Percentiles rank a stretch among this genome's conserved stretches.
Conservation (phyloP, 2,113 vertebrate genomes). For the Genyomyrus donnyi region DNA sequence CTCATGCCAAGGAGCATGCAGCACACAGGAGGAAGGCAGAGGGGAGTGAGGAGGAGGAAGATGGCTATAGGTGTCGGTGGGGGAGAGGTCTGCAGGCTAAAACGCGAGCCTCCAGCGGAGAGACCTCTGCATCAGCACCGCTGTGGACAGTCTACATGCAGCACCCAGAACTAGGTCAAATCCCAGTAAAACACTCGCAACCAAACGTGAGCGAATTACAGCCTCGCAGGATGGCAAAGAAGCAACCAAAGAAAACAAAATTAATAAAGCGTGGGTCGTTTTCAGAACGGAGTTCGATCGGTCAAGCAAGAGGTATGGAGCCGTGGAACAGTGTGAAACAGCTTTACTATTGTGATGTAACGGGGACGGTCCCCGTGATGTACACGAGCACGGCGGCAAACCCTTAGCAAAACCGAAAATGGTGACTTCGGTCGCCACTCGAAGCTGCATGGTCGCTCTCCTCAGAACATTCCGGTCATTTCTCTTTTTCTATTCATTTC, state of each 20-base stretch:
- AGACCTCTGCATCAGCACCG: not conserved
- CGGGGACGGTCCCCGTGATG: not conserved
- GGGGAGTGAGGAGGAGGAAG: conserved; percentile 17
- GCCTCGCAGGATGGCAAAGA: not conserved
- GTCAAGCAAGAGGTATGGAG: not conserved
- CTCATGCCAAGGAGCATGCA: conserved; percentile 65
- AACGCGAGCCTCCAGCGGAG: not conserved
- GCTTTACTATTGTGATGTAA: not conserved
- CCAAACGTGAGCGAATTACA: not conserved
- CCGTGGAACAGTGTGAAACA: not conserved
- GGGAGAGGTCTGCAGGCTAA: not conserved
- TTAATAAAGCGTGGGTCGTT: not conserved
- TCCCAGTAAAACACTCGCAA: not conserved
- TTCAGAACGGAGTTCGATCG: not conserved
- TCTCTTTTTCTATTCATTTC: not conserved
- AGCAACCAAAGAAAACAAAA: not conserved
- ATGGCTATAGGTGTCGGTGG: not conserved
- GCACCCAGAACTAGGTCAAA: not conserved
- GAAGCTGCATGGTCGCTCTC: conserved; percentile 18
- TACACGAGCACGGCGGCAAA: not conserved
- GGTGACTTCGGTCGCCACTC: not conserved
- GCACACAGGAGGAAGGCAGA: conserved; percentile 41
- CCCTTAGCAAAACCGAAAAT: not conserved
- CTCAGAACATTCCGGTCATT: not conserved
- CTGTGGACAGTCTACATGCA: not conserved